A percentile compares a stretch with the other conserved stretches of the same genome.
Evolutionary conservation across 37 sponge, comb jelly and placozoan species (phyloP).

Genomic region (Haliclona indistincta): DNA sequence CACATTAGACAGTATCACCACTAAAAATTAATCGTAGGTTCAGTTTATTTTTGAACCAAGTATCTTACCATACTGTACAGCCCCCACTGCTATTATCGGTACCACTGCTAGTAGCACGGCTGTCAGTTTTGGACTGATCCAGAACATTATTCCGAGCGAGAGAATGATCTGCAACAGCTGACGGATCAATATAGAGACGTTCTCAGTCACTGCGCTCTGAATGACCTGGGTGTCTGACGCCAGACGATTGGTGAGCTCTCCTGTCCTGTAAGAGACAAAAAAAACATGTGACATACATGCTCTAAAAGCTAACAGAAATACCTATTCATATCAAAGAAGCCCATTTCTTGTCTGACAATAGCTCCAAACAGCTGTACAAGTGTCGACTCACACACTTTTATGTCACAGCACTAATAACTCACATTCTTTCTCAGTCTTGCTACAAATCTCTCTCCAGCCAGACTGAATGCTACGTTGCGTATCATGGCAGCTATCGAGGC

Average conservation of each 20-base stretch:
- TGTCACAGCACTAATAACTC: not conserved
- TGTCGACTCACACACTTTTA: not conserved
- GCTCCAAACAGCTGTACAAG: slow-evolving; percentile 65
- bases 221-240: slow-evolving; percentile 83
- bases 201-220: slow-evolving; percentile 78
- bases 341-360: slow-evolving; percentile 80
- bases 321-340: slow-evolving; percentile 86
- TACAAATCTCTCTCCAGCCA: slow-evolving; percentile 80
- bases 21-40: not conserved
- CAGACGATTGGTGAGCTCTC: slow-evolving; percentile 78
- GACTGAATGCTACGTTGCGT: slow-evolving; percentile 52
- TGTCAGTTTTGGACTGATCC: slow-evolving; percentile 71
- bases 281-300: not conserved
- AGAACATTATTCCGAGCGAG: slow-evolving; percentile 77
- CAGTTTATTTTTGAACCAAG: not conserved
- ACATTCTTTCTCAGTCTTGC: slow-evolving; percentile 74
- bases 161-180: slow-evolving; percentile 66
- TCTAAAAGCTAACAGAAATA: not conserved
- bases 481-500: slow-evolving; percentile 54
- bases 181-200: slow-evolving; percentile 74
- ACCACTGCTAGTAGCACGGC: slow-evolving; percentile 81
- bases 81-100: slow-evolving; percentile 72
- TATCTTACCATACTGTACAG: slow-evolving; percentile 80
- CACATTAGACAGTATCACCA: not conserved
- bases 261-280: slow-evolving; percentile 46